Evolutionary conservation across 2,888 invertebrate genomes (phyloP).

Genomic region (Willowsia nigromaculata): DNA sequence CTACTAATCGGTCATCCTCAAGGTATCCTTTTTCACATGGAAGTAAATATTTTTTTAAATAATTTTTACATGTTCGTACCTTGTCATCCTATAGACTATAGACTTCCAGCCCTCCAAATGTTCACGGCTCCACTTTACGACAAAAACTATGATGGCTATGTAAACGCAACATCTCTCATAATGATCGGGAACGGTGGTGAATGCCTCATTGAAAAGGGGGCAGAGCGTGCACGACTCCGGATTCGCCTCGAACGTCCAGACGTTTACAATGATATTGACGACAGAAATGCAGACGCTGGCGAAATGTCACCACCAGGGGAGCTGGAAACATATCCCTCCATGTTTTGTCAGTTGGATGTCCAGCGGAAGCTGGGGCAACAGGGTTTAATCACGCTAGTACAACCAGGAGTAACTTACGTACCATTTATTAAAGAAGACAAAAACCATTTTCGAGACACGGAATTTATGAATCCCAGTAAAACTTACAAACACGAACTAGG

Average conservation of each 20-base stretch:
- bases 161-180: slow-evolving; percentile 47
- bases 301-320: not conserved
- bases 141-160: not conserved
- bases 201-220: slow-evolving; percentile 57
- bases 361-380: slow-evolving; percentile 54
- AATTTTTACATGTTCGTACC: too few relatives aligned
- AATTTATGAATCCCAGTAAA: not conserved
- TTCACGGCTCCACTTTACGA: slow-evolving; percentile 57
- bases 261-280: not conserved
- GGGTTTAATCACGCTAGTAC: slow-evolving; percentile 4
- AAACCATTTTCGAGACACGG: not conserved
- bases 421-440: not conserved
- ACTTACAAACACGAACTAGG: slow-evolving; percentile 9
- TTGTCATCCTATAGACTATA: slow-evolving; percentile 63
- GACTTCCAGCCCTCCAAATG: slow-evolving; percentile 61
- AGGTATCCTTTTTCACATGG: too few relatives aligned
- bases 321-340: slow-evolving; percentile 9
- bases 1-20: slow-evolving; percentile 59
- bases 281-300: not conserved
- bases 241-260: not conserved
- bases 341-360: slow-evolving; percentile 63
- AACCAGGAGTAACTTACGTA: not conserved
- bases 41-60: too few relatives aligned
- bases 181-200: slow-evolving; percentile 53
- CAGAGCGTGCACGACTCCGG: slow-evolving; percentile 37